These are phyloP conservation scores for Crax fasciolata DNA, from an alignment of 2,797 vertebrate genomes.

Conservation along the genomic window DNA sequence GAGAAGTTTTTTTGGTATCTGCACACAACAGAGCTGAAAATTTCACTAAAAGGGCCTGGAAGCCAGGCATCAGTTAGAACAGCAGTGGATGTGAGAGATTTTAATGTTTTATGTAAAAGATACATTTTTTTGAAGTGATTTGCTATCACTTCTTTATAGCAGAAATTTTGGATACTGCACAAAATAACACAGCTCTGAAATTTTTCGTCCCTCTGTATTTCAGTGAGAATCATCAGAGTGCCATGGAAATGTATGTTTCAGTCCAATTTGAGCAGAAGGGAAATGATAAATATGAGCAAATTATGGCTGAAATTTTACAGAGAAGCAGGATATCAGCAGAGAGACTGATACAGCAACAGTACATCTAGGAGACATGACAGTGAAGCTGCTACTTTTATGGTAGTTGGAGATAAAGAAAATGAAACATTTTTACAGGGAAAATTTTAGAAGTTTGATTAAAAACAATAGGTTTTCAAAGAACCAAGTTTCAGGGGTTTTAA, in stretches of 20 bases:
- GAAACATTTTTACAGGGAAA: not conserved
- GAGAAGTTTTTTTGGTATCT: not conserved
- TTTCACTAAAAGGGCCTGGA: not conserved
- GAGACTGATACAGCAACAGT: not conserved
- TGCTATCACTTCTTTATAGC: not conserved
- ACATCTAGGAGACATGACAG: not conserved
- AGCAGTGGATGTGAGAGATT: not conserved
- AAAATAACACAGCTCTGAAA: not conserved
- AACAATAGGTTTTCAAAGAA: not conserved
- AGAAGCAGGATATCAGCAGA: not conserved
- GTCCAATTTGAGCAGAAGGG: not conserved
- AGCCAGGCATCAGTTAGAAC: not conserved
- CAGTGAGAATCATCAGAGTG: not conserved
- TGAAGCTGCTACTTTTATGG: conserved; percentile 1
- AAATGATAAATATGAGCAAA: not conserved
- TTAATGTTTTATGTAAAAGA: not conserved
- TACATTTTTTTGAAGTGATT: not conserved
- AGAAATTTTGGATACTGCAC: not conserved
- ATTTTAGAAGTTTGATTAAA: not conserved
- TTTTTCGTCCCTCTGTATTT: not conserved
- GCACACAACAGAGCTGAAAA: not conserved
- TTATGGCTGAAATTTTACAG: not conserved
- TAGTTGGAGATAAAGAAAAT: not conserved
- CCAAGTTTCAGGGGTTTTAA: not conserved
- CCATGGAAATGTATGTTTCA: not conserved